Evolutionary conservation across 1,140 invertebrate species (phyloP).

Genomic region (Listronotus oregonensis): DNA sequence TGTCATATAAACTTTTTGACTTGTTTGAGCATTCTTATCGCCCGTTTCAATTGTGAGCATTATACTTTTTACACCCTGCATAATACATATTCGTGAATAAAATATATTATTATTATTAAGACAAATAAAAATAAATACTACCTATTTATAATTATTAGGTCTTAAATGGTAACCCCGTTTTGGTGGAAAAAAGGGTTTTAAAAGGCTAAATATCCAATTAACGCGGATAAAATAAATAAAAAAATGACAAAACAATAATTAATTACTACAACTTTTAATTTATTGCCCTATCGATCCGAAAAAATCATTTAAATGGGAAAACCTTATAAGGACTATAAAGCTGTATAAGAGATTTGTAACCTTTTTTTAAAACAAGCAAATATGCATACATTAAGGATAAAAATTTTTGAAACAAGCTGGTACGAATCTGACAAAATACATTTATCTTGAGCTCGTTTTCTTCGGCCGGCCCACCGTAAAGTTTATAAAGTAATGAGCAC

Average conservation of each 20-base stretch:
- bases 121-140: no score
- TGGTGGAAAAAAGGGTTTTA: no score
- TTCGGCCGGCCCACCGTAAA: slow-evolving; percentile 32
- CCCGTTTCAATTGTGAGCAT: no score
- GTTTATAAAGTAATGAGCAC: slow-evolving; percentile 46
- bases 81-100: no score
- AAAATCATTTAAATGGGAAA: slow-evolving; percentile 23
- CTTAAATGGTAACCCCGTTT: no score
- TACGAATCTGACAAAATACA: slow-evolving; percentile 23
- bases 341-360: slow-evolving; percentile 34
- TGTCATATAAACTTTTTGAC: no score
- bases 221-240: slow-evolving; percentile 16
- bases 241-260: slow-evolving; percentile 16
- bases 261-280: slow-evolving; percentile 18
- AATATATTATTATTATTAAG: no score
- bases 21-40: no score
- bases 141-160: no score
- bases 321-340: slow-evolving; percentile 26
- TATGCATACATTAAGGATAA: slow-evolving; percentile 34
- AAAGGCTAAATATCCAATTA: slow-evolving; percentile 11
- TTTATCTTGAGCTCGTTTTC: slow-evolving; percentile 35
- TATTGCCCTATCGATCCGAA: slow-evolving; percentile 12
- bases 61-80: no score
- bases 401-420: slow-evolving; percentile 33
- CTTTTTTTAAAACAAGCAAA: slow-evolving; percentile 30